Base-by-base conservation (phyloP, 2,888 invertebrate genomes). In the Idaea straminata region DNA sequence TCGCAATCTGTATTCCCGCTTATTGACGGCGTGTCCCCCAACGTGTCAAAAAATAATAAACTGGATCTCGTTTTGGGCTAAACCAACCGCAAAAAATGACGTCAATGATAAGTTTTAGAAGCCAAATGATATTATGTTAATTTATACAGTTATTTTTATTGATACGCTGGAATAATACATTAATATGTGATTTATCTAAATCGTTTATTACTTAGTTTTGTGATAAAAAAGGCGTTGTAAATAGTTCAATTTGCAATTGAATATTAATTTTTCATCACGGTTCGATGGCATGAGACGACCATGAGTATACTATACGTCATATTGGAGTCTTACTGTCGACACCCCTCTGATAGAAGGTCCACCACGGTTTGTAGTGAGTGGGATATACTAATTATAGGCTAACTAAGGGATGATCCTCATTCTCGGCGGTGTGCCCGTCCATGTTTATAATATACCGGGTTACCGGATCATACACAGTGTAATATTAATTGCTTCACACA, bases 31-130 rank as follows among this genome's bases (percentile, higher is more conserved):
- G 13, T 47, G 47, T 4, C 0, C 13, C 47, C 2, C 13, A 47
- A 47, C 47, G 47, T 47, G 47, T 47, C 0, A 47, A 47, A 3
- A 47, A 47, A 6, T 47, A 13, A 13, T 0, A 47, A 47, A 47
- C 47, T 47, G 47, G 47, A 47, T 47, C 13, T 25, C 25, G 25
- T 36, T 36, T 47, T 47, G 47, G 47, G 47, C 13, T 47, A 47
- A 47, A 10, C 47, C 47, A 47, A 47, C 47, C 47, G 47, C 47
- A 60, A 16, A 60, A 6, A 6, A 60, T 61, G 36, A 61, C 61
- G 61, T 61, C 61, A 7, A 16, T 36, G 47, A 47, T 47, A 47
- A 47, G 13, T 13, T 13, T 13, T 47, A 47, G 47, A 47, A 25
- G 36, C 36, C 6, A n/a, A n/a, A n/a, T 36, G 3, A 47, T 7